These are phyloP conservation scores for Rhynchonycteris naso DNA, from an alignment of 2,797 vertebrate genomes.

Conservation along the genomic window DNA sequence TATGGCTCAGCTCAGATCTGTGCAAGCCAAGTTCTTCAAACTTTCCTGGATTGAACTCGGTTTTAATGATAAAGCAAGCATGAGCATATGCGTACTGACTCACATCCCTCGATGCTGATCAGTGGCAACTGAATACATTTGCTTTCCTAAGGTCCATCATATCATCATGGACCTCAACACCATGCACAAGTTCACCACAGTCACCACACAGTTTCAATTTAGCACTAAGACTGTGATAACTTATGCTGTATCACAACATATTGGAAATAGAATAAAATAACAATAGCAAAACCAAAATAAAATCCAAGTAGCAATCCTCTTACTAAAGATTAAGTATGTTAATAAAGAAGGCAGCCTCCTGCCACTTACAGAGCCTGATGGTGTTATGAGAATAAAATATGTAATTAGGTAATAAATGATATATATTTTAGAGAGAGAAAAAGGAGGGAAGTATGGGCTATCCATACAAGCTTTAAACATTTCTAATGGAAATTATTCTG, in stretches of 20 bases:
- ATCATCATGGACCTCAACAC: background rate
- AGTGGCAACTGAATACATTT: background rate
- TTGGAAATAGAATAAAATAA: background rate
- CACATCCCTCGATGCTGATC: background rate
- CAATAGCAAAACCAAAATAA: conserved; percentile 2
- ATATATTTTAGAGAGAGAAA: background rate
- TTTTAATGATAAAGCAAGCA: background rate
- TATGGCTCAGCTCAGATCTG: background rate
- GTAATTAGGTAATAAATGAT: background rate
- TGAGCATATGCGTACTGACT: background rate
- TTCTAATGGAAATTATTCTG: background rate
- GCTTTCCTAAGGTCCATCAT: background rate
- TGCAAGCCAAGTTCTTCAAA: background rate
- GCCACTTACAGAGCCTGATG: background rate
- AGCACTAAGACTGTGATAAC: background rate
- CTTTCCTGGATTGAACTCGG: background rate
- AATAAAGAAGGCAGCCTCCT: background rate
- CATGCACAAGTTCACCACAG: background rate
- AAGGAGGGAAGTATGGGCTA: background rate
- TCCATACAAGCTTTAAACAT: background rate
- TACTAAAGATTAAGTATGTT: background rate
- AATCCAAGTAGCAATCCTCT: background rate
- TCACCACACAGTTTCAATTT: background rate
- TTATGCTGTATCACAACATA: background rate
- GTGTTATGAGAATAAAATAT: background rate